These are phyloP conservation scores for Miltochrista miniata DNA, from an alignment of 2,888 invertebrate genomes.

Conservation along the genomic window DNA sequence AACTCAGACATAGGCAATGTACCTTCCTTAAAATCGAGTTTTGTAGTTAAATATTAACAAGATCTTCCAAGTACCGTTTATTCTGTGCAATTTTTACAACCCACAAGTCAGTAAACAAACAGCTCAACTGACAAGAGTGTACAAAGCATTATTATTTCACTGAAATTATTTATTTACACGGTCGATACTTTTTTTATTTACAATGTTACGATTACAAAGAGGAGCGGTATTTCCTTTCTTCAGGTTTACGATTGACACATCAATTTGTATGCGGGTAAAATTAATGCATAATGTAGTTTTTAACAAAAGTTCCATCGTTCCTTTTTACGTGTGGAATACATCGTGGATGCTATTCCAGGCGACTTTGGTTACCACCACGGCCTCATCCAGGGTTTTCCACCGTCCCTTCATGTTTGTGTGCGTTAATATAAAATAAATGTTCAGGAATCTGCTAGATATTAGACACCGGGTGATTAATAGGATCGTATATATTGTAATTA, in stretches of 20 bases:
- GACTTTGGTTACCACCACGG: too few relatives aligned
- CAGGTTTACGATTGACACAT: conserved; percentile 3
- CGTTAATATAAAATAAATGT: too few relatives aligned
- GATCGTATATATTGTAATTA: too few relatives aligned
- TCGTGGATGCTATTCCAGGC: too few relatives aligned
- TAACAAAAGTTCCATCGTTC: neutral
- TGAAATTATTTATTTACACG: conserved; percentile 8
- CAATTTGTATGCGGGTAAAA: neutral
- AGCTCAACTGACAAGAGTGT: too few relatives aligned
- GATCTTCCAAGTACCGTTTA: conserved; percentile 2
- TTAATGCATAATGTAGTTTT: neutral
- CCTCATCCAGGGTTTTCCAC: too few relatives aligned
- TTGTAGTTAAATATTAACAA: conserved; percentile 13
- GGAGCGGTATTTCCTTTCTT: conserved; percentile 1
- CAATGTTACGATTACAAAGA: conserved; percentile 5
- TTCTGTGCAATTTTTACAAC: neutral
- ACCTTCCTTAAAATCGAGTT: too few relatives aligned
- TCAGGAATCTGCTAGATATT: too few relatives aligned
- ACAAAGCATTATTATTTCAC: conserved; percentile 12
- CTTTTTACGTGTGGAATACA: too few relatives aligned
- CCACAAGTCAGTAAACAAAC: conserved; percentile 2
- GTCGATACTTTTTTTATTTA: conserved; percentile 5
- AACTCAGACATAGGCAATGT: neutral
- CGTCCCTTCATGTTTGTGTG: neutral
- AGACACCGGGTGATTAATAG: too few relatives aligned